phyloP scores from a whole-genome alignment of 2,888 invertebrate genomes.

The Yponomeuta plumbellus region DNA sequence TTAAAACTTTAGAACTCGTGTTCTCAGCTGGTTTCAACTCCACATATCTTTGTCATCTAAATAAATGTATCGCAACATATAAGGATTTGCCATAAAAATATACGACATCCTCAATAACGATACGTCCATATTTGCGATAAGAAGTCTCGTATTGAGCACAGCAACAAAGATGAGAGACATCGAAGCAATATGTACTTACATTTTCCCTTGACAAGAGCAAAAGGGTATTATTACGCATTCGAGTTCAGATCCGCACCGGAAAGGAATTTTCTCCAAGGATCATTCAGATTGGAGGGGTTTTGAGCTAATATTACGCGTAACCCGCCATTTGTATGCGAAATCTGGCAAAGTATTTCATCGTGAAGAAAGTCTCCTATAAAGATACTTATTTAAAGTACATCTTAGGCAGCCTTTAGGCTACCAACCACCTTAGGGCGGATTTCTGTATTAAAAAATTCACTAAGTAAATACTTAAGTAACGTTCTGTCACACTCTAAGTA shows the following conservation, averaged over 20 bases:
- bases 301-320: constrained; percentile 1
- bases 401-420: neutral
- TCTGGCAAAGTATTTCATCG: neutral
- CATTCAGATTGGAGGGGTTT: constrained; percentile 1
- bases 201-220: neutral
- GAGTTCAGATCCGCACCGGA: neutral
- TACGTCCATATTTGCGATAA: neutral
- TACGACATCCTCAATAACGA: neutral
- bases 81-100: constrained; percentile 2
- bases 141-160: neutral
- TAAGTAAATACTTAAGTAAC: no score
- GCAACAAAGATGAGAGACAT: neutral
- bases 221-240: constrained; percentile 1
- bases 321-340: neutral
- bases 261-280: neutral
- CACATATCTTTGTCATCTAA: neutral
- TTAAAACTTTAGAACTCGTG: no score
- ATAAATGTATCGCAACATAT: neutral
- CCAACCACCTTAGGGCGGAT: no score
- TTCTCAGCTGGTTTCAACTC: no score
- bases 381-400: no score
- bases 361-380: neutral
- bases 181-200: neutral
- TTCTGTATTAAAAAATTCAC: no score
- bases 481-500: no score